These are phyloP conservation scores for Catharus minimus DNA, from an alignment of 2,113 vertebrate species.

Conservation along the genomic window DNA sequence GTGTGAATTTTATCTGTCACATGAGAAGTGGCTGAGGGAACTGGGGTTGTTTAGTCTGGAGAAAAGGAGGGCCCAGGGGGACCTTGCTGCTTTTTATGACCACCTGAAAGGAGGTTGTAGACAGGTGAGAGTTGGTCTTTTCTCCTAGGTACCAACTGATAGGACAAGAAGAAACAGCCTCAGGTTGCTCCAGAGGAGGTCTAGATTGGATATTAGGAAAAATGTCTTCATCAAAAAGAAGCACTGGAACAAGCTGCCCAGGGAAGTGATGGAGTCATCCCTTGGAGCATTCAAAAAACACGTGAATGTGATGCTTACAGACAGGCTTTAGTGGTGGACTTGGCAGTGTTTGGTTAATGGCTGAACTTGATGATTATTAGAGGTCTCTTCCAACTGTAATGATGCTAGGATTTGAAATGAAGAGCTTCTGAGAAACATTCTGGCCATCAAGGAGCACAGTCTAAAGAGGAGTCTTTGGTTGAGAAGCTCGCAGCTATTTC, in stretches of 20 bases:
- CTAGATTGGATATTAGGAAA: not conserved
- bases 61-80: not conserved
- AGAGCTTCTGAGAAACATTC: not conserved
- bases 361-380: not conserved
- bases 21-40: not conserved
- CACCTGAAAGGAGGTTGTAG: not conserved
- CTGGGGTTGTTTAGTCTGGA: not conserved
- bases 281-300: not conserved
- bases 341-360: not conserved
- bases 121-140: not conserved
- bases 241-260: not conserved
- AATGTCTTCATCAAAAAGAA: not conserved
- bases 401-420: not conserved
- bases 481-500: not conserved
- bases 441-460: not conserved
- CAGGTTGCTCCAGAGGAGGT: not conserved
- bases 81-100: not conserved
- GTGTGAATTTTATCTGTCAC: not conserved
- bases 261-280: not conserved
- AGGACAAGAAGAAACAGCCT: not conserved
- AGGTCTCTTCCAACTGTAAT: not conserved
- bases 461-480: not conserved
- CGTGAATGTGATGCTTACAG: fast-evolving
- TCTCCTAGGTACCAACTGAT: not conserved
- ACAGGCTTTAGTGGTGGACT: not conserved